phyloP scores from a whole-genome alignment of 2,888 invertebrate species.

The Steinernema hermaphroditum region DNA sequence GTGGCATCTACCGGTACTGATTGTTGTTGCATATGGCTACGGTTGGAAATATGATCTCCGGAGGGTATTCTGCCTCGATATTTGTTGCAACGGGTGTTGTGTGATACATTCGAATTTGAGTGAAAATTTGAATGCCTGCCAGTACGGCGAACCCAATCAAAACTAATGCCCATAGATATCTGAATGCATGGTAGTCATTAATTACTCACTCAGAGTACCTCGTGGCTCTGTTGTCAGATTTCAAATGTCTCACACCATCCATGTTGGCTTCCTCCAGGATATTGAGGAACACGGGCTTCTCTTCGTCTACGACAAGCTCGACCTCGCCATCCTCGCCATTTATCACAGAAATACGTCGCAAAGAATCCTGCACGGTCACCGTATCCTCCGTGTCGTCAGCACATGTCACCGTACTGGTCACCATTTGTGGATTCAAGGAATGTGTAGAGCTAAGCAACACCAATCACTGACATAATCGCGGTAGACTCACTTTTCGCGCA shows the following conservation, averaged over 20 bases:
- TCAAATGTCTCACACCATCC: conserved; percentile 63
- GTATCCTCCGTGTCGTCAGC: conserved; percentile 18
- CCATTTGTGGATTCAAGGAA: conserved; percentile 16
- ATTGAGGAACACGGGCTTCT: conserved; percentile 46
- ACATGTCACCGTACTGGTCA: conserved; percentile 4
- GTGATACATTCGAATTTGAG: conserved; percentile 46
- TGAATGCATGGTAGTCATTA: not conserved
- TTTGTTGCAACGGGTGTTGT: conserved; percentile 58
- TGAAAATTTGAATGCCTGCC: conserved; percentile 57
- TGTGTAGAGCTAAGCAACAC: not conserved
- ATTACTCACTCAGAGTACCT: conserved; percentile 38
- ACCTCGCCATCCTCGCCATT: conserved; percentile 40
- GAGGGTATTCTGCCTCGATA: conserved; percentile 63
- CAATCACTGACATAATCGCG: not conserved
- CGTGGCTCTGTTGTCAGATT: conserved; percentile 46
- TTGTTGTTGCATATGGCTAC: conserved; percentile 65
- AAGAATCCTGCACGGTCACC: not conserved
- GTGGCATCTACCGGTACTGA: conserved; percentile 55
- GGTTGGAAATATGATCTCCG: conserved; percentile 58
- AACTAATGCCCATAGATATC: conserved; percentile 51
- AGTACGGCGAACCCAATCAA: conserved; percentile 55
- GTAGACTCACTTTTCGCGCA: conserved; percentile 4
- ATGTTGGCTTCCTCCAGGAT: conserved; percentile 62
- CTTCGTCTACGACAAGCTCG: conserved; percentile 41
- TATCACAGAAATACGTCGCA: conserved; percentile 20